phyloP scores from a whole-genome alignment of 2,797 vertebrate species.

The Phalanger gymnotis region DNA sequence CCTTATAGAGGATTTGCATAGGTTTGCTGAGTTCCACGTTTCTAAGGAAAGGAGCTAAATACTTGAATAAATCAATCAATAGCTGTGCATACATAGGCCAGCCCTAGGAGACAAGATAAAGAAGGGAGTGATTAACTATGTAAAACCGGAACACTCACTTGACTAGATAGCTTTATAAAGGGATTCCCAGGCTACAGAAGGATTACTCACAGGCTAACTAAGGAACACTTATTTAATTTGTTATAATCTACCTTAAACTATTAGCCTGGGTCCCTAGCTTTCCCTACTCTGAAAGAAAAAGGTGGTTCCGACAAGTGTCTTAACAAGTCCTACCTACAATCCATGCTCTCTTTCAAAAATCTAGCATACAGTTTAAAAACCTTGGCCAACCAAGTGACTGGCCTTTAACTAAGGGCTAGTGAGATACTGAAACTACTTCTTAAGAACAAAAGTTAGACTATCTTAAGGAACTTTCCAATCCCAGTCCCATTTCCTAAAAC shows the following conservation, averaged over 20 bases:
- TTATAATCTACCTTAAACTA: neutral
- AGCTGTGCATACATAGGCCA: conserved; percentile 99
- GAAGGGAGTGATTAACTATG: conserved; percentile 13
- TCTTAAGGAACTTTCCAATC: neutral
- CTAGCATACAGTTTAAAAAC: neutral
- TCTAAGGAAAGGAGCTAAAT: conserved; percentile 97
- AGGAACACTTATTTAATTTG: too few species aligned
- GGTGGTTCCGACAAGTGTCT: neutral
- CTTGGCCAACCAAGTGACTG: neutral
- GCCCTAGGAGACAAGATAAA: conserved; percentile 87
- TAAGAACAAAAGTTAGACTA: neutral
- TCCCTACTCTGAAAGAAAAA: neutral
- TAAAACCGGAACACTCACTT: neutral
- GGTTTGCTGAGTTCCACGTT: conserved; percentile 99
- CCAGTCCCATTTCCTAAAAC: neutral
- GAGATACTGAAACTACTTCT: neutral
- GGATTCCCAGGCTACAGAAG: neutral
- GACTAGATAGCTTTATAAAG: neutral
- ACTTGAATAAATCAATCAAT: conserved; percentile 98
- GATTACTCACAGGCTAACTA: neutral
- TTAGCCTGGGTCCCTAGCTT: neutral
- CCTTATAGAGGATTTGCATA: conserved; percentile 99
- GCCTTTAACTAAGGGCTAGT: neutral
- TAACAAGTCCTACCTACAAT: neutral
- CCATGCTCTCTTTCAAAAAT: neutral